Evolutionary conservation across 2,888 invertebrate genomes (phyloP), one percentile per base, ranked within the genome.

Genomic region (Melikaiella ostensackeni): DNA sequence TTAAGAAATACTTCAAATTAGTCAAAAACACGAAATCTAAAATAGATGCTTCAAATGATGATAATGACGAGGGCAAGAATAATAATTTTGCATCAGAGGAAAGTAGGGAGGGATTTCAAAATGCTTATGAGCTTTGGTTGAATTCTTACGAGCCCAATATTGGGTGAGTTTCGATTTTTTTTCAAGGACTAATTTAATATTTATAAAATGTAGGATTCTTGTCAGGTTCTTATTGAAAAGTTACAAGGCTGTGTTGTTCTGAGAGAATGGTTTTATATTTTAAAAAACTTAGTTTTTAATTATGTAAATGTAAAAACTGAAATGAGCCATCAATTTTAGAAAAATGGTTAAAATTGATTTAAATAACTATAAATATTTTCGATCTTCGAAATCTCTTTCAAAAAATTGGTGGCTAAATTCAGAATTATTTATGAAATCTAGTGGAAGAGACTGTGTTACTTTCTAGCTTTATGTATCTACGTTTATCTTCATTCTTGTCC

Each of bases 51-150:
- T 16, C 4, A 50, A 5, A n/a, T 0, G 30, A 55, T 5, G n/a
- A 33, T 21, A 33, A 55, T 11, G 27, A 50, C 7, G 19, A 21
- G 6, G 11, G 1, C 11, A 9, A 57, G 3, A 57, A 21, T 21
- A 24, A 57, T 24, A 4, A 57, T 57, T 57, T 3, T 24, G 9
- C 24, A 24, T 24, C 24, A 13, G 24, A 27, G 27, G 16, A 59
- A 27, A 13, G 6, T 59, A 16, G 16, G 1, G 13, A 30, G 6
- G 27, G 19, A 27, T 70, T 55, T 50, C 70, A 70, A 33, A 33
- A 11, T 30, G 70, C 33, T 27, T 70, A 70, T 30, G 70, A 70
- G 6, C 11, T 30, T 9, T 70, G 50, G 50, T 11, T 70, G 30
- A 55, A 27, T 30, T 19, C 50, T 55, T 70, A 70, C 30, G 9